Base-by-base conservation (phyloP, 2,888 invertebrate species). In the Diplolepis rosae region DNA sequence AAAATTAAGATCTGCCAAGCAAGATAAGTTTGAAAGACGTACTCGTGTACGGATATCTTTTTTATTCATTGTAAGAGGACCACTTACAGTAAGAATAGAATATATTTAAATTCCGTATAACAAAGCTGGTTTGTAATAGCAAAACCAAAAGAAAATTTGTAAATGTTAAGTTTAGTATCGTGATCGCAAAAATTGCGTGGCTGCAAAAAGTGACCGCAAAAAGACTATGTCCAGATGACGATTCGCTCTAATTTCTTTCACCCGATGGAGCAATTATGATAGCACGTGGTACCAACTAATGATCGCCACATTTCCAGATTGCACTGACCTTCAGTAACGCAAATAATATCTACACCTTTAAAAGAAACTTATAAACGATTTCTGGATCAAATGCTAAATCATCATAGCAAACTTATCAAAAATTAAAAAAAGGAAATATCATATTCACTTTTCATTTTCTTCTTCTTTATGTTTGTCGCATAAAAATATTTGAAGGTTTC, bases 221-320 rank as follows among this genome's bases (percentile, higher is more conserved):
- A 42, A 42, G 5, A 15, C 30, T 30, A 15, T 11, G 7, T 22
- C 30, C 54, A 54, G 24, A 35, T 61, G 56, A 61, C 35, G 56
- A 18, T 61, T 35, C 24, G 39, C 56, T 39, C 56, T 61, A 61
- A 61, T 61, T 61, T 61, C 56, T 32, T 39, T 35, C 39, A 24
- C n/a, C 35, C 56, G 22, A 39, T 35, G 35, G n/a, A 61, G 11
- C 56, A n/a, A 45, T 45, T 45, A 45, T 45, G 45, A 32, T 35
- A 22, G 18, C 56, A 61, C 24, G 22, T 56, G 56, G 35, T 56
- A 56, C 2, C n/a, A 13, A 61, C 56, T 61, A 22, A 61, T 61
- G 39, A 35, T 39, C 24, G 39, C 22, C 56, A 39, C 35, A 61
- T 61, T 61, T 61, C 24, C 3, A 24, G 35, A 61, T 35, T 22